These are phyloP conservation scores for Seriola aureovittata DNA, from an alignment of 2,113 vertebrate genomes.

Conservation along the genomic window DNA sequence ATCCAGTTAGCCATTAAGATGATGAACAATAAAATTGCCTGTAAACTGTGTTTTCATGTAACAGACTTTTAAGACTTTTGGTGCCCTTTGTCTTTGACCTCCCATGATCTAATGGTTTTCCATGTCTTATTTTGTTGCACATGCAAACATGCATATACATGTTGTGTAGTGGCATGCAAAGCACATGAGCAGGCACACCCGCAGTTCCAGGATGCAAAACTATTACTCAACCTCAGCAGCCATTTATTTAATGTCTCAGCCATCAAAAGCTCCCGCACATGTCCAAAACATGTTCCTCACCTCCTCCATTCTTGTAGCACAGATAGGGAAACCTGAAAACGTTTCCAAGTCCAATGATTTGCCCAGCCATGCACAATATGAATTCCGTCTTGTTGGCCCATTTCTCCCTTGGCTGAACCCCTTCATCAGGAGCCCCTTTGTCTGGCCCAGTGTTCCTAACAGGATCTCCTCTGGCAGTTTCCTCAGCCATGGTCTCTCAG, in stretches of 20 bases:
- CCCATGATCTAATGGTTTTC: neutral
- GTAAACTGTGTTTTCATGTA: neutral
- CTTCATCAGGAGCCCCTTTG: conserved; percentile 16
- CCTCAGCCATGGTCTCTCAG: conserved; percentile 70
- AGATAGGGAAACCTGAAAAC: conserved; percentile 95
- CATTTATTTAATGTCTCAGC: neutral
- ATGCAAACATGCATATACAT: neutral
- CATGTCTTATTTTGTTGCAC: neutral
- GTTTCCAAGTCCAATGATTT: conserved; percentile 93
- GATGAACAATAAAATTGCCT: neutral
- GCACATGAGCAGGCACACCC: neutral
- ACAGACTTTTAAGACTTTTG: neutral
- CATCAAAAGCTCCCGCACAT: neutral
- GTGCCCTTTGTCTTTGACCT: neutral
- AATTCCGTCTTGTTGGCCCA: conserved; percentile 94
- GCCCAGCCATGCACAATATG: conserved; percentile 91
- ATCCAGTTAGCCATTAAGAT: neutral
- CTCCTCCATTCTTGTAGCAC: conserved; percentile 91
- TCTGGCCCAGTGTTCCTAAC: conserved; percentile 25
- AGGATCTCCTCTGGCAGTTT: conserved; percentile 11
- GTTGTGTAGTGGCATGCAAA: neutral
- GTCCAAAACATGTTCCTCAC: conserved; percentile 75
- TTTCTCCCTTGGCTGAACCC: conserved; percentile 85
- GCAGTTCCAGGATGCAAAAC: neutral
- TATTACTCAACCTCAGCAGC: neutral